Evolutionary conservation across 1,140 invertebrate species (phyloP).

Genomic region (Gryon sp.): DNA sequence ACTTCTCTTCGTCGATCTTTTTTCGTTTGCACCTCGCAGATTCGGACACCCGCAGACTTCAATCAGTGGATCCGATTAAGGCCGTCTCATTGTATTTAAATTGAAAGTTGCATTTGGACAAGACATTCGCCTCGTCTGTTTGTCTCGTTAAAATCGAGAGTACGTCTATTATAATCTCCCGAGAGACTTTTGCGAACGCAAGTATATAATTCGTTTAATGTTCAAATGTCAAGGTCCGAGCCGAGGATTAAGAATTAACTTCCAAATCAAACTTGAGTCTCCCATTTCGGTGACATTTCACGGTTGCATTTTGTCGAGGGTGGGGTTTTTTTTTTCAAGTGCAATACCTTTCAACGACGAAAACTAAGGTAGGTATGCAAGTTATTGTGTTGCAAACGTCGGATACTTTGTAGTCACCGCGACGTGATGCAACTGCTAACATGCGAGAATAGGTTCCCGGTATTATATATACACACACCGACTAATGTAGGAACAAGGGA

Average conservation of each 20-base stretch:
- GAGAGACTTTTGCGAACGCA: no score
- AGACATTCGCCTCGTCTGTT: background rate
- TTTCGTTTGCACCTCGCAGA: constrained; percentile 75
- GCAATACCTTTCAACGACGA: constrained; percentile 57
- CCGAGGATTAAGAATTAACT: no score
- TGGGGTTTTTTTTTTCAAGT: constrained; percentile 5
- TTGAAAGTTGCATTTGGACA: constrained; percentile 38
- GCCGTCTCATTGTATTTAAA: constrained; percentile 77
- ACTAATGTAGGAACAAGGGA: no score
- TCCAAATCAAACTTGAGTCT: no score
- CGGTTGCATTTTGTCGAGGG: no score
- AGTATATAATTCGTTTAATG: no score
- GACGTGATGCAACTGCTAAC: constrained; percentile 77
- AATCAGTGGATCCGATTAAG: constrained; percentile 70
- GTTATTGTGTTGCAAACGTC: constrained; percentile 62
- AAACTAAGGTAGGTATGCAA: constrained; percentile 69
- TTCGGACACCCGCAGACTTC: constrained; percentile 70
- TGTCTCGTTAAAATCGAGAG: constrained; percentile 14
- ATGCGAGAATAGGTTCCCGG: constrained; percentile 71
- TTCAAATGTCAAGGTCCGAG: no score
- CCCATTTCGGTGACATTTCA: no score
- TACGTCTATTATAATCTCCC: constrained; percentile 10
- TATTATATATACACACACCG: constrained; percentile 68
- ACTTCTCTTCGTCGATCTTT: no score
- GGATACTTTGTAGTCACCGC: constrained; percentile 77